These are phyloP conservation scores for Hipposideros larvatus DNA, from an alignment of 2,797 vertebrate species.

Conservation along the genomic window DNA sequence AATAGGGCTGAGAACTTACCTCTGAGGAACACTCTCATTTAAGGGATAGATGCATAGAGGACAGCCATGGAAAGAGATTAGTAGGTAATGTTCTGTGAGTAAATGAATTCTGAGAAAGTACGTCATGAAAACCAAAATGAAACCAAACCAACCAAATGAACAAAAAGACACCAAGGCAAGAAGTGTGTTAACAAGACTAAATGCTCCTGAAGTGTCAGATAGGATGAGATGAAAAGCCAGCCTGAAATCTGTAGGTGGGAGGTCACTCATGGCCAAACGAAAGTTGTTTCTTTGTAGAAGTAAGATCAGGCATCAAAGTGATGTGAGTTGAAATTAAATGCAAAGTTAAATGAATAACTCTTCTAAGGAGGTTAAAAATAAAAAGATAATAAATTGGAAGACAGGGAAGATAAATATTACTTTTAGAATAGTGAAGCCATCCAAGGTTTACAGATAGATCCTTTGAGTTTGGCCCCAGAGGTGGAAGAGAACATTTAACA, in stretches of 20 bases:
- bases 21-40: neutral
- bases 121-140: neutral
- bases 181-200: neutral
- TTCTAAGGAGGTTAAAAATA: neutral
- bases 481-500: neutral
- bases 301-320: neutral
- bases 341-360: neutral
- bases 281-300: neutral
- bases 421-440: neutral
- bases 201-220: neutral
- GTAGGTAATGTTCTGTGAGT: neutral
- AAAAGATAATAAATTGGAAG: neutral
- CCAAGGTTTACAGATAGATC: accelerated
- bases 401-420: neutral
- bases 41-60: neutral
- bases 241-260: neutral
- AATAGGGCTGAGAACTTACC: neutral
- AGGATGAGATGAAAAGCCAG: neutral
- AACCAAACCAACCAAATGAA: too few species aligned
- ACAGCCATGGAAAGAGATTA: too few species aligned
- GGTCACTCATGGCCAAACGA: neutral
- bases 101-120: neutral
- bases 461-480: neutral
- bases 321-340: neutral
- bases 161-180: too few species aligned